A percentile compares a stretch with the other conserved stretches of the same genome.
phyloP scores from a whole-genome alignment of 2,113 vertebrate species.

The Pachyramphus minor region DNA sequence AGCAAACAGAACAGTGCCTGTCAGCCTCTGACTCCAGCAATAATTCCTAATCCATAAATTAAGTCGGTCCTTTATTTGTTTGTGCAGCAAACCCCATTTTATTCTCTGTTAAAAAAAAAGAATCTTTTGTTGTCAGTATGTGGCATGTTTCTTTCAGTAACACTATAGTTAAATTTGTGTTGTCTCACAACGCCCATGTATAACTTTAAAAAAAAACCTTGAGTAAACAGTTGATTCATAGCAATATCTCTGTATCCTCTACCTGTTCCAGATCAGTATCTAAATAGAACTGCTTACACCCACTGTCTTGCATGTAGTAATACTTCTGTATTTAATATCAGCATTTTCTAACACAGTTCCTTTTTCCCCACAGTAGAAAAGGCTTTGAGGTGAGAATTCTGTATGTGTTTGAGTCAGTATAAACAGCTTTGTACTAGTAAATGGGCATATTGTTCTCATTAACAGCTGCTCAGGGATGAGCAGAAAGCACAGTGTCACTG shows the following conservation, averaged over 20 bases:
- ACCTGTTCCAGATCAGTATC: neutral
- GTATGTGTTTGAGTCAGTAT: neutral
- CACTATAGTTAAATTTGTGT: neutral
- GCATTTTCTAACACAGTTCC: neutral
- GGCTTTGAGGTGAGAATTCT: neutral
- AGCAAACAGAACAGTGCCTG: neutral
- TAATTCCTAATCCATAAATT: neutral
- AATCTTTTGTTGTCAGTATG: neutral
- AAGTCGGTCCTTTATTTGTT: neutral
- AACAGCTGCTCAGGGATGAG: neutral
- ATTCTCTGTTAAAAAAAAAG: neutral
- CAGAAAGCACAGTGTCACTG: neutral
- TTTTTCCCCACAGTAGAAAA: neutral
- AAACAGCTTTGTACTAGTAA: neutral
- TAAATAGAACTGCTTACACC: neutral
- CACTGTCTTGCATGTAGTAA: neutral
- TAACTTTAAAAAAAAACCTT: neutral
- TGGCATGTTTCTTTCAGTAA: neutral
- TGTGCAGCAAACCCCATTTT: neutral
- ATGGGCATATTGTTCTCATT: neutral
- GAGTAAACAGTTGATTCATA: neutral
- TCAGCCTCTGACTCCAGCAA: neutral
- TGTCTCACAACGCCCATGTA: neutral
- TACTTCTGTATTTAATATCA: neutral
- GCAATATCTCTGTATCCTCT: neutral